phyloP scores from a whole-genome alignment of 2,888 invertebrate species.

The Microplitis manilae region DNA sequence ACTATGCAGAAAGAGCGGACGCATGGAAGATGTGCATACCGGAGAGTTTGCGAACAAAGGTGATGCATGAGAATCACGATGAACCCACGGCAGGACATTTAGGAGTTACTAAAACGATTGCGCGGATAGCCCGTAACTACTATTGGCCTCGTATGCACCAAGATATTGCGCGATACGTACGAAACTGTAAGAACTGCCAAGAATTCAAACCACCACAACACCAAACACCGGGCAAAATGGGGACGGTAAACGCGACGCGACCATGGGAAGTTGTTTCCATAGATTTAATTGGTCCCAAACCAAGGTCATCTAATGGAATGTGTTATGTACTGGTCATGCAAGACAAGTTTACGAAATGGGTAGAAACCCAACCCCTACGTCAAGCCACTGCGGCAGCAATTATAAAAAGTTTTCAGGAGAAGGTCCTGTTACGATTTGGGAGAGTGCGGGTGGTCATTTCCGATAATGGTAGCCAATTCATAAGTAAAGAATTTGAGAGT shows the following conservation, averaged over 20 bases:
- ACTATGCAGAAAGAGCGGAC: too few species aligned
- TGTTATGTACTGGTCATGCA: constrained; percentile 44
- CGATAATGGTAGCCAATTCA: constrained; percentile 47
- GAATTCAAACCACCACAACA: constrained; percentile 25
- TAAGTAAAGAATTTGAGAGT: constrained; percentile 2
- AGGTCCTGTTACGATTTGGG: constrained; percentile 23
- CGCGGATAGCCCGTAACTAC: too few species aligned
- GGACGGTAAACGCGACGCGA: neutral
- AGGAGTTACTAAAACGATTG: too few species aligned
- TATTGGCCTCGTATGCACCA: constrained; percentile 47
- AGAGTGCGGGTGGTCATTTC: constrained; percentile 29
- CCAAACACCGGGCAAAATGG: constrained; percentile 39
- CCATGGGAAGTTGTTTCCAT: constrained; percentile 43
- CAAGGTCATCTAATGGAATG: constrained; percentile 38
- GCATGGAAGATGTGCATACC: too few species aligned
- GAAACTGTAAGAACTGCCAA: constrained; percentile 31
- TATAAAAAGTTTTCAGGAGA: constrained; percentile 22
- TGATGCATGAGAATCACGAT: too few species aligned
- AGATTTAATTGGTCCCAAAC: constrained; percentile 52
- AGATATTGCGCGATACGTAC: constrained; percentile 37
- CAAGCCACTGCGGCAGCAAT: constrained; percentile 36
- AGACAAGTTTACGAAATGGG: constrained; percentile 50
- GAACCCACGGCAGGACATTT: too few species aligned
- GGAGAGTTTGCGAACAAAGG: too few species aligned
- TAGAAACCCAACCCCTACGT: constrained; percentile 40